Evolutionary conservation across 2,113 vertebrate species (phyloP).

Genomic region (Odocoileus hemionus): DNA sequence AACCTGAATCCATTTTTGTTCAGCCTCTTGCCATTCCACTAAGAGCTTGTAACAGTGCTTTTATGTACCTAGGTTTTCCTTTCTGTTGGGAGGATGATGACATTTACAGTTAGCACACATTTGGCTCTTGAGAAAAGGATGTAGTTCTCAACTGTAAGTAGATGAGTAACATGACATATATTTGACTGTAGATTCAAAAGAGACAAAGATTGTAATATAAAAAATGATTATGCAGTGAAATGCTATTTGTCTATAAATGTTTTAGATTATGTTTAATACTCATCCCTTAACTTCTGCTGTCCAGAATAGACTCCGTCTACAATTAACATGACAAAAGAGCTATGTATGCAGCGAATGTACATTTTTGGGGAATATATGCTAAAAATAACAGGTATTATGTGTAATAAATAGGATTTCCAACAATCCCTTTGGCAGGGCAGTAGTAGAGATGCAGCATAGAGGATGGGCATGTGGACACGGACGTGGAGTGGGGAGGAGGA

Average conservation of each 20-base stretch:
- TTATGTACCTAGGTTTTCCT: background rate
- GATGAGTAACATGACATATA: background rate
- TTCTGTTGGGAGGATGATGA: background rate
- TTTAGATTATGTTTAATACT: background rate
- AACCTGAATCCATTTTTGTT: background rate
- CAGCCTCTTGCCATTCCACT: background rate
- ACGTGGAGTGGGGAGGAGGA: rapidly evolving
- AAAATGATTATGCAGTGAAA: background rate
- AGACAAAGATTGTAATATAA: background rate
- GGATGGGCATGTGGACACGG: background rate
- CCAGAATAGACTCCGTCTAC: background rate
- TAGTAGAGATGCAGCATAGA: background rate
- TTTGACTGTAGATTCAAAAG: background rate
- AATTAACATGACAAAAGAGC: too few relatives aligned
- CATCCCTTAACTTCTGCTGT: background rate
- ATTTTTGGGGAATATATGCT: background rate
- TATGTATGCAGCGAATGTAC: rapidly evolving
- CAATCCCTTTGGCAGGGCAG: background rate
- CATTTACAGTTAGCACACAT: background rate
- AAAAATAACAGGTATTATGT: background rate
- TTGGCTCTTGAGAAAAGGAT: background rate
- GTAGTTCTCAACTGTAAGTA: background rate
- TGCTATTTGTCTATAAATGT: background rate
- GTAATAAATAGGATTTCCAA: background rate
- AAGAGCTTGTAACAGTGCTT: background rate